Evolutionary conservation across 2,888 invertebrate genomes (phyloP).

Genomic region (Philhelius pedissequus): DNA sequence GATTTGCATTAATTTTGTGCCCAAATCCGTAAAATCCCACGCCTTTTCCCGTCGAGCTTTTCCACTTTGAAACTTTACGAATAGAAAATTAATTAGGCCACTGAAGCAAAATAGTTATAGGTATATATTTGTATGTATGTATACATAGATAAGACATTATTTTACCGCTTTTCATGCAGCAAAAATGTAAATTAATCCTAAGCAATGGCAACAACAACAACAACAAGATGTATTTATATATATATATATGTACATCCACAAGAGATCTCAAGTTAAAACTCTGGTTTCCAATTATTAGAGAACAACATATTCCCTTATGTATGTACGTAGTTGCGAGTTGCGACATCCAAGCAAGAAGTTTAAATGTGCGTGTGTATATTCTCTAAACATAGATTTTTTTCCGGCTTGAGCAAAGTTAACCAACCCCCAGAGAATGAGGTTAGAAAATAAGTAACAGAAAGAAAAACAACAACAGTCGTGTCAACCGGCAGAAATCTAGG

Average conservation of each 20-base stretch:
- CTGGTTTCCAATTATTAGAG: slow-evolving; percentile 48
- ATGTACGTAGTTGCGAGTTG: no score
- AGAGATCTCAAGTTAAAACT: slow-evolving; percentile 35
- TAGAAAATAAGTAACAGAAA: slow-evolving; percentile 26
- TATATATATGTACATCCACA: neutral
- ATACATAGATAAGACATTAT: neutral
- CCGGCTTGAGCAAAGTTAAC: slow-evolving; percentile 8
- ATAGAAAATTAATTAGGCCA: slow-evolving; percentile 68
- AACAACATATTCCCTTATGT: slow-evolving; percentile 1
- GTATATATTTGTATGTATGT: neutral
- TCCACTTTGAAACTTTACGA: slow-evolving; percentile 49
- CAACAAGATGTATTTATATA: no score
- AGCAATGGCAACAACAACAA: neutral
- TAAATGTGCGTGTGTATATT: slow-evolving; percentile 24
- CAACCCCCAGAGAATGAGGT: slow-evolving; percentile 6
- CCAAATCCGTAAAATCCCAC: slow-evolving; percentile 30
- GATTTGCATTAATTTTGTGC: slow-evolving; percentile 66
- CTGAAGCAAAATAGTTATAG: slow-evolving; percentile 62
- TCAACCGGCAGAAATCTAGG: slow-evolving; percentile 61
- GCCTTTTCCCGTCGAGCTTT: slow-evolving; percentile 11
- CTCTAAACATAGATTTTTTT: slow-evolving; percentile 38
- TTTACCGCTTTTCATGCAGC: slow-evolving; percentile 24
- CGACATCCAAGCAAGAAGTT: neutral
- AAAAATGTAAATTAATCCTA: slow-evolving; percentile 40
- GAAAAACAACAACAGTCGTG: slow-evolving; percentile 45